These are phyloP conservation scores for Luehdorfia chinensis DNA, from an alignment of 1,140 invertebrate species.

Conservation along the genomic window DNA sequence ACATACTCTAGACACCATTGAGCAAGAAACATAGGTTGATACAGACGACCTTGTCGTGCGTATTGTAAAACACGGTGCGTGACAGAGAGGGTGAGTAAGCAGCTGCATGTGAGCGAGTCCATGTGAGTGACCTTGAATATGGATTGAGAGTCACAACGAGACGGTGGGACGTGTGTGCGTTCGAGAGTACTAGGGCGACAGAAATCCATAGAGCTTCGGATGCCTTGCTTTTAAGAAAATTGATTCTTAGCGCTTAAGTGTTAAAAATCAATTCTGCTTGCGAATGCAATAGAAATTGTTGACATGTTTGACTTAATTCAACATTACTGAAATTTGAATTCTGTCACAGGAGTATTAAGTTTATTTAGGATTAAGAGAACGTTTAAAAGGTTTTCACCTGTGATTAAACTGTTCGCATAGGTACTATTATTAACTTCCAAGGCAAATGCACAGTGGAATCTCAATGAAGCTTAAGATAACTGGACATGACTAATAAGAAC, in stretches of 20 bases:
- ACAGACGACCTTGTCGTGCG: constrained; percentile 34
- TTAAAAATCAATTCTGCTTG: neutral
- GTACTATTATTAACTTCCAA: no score
- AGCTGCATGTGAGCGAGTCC: constrained; percentile 40
- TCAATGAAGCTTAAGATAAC: no score
- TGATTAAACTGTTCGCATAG: no score
- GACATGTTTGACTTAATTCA: no score
- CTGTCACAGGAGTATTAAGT: no score
- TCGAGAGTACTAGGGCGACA: constrained; percentile 49
- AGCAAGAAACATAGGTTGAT: constrained; percentile 18
- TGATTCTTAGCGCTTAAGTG: neutral
- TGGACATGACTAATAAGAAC: no score
- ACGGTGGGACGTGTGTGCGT: constrained; percentile 54
- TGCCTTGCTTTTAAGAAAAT: neutral
- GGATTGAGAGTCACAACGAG: constrained; percentile 40
- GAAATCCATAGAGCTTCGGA: constrained; percentile 30
- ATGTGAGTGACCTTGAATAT: constrained; percentile 48
- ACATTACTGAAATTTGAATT: no score
- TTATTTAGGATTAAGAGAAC: no score
- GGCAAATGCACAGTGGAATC: no score
- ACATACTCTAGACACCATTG: constrained; percentile 32
- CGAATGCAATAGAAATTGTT: no score
- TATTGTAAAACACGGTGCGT: constrained; percentile 19
- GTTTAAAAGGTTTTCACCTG: no score
- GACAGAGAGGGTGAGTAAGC: constrained; percentile 34